Percentiles rank a stretch among this genome's conserved stretches.
phyloP scores from a whole-genome alignment of 2,888 invertebrate genomes.

The Cephus rjabovi region DNA sequence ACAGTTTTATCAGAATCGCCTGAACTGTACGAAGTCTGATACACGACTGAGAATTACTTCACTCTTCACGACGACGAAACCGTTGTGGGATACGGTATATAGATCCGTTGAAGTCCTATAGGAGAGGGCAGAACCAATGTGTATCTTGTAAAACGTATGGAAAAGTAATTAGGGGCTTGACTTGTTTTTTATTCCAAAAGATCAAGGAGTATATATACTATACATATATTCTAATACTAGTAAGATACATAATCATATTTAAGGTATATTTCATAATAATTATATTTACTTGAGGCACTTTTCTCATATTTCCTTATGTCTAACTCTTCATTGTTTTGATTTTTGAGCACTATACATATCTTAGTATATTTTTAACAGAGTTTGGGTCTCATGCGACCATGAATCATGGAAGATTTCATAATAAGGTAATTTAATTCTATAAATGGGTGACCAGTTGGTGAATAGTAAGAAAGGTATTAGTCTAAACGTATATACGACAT shows the following conservation, averaged over 20 bases:
- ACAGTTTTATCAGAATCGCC: constrained; percentile 12
- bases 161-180: not conserved
- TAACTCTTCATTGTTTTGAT: not conserved
- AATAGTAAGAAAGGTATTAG: not conserved
- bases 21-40: constrained; percentile 40
- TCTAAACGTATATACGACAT: not conserved
- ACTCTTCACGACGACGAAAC: not conserved
- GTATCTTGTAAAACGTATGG: not conserved
- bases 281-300: not conserved
- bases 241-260: not conserved
- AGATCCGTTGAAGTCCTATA: not conserved
- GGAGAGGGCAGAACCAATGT: constrained; percentile 2
- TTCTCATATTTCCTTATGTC: no score
- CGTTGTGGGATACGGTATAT: not conserved
- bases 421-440: not conserved
- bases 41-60: constrained; percentile 37
- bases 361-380: not conserved
- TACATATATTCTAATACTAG: not conserved
- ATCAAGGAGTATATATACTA: no score
- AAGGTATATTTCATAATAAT: not conserved
- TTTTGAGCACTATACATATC: not conserved
- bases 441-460: not conserved
- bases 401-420: not conserved
- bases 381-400: not conserved
- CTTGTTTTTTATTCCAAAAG: not conserved